These are phyloP conservation scores for Apamea crenata DNA, from an alignment of 2,888 invertebrate species.

Conservation along the genomic window DNA sequence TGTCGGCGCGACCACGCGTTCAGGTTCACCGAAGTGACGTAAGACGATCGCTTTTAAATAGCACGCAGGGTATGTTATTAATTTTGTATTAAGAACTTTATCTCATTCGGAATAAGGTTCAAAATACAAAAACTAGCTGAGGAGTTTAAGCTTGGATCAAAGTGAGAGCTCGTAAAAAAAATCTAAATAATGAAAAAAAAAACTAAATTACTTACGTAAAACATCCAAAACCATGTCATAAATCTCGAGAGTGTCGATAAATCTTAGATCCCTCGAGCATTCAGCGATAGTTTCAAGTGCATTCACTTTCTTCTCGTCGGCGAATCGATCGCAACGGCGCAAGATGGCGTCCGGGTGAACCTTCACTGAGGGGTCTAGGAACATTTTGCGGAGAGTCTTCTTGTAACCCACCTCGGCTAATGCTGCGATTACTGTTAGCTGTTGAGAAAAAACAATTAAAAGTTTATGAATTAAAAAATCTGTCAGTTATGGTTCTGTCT, in stretches of 20 bases:
- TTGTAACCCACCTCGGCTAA: conserved; percentile 89
- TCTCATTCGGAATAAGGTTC: neutral
- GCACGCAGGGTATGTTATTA: neutral
- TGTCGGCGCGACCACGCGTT: neutral
- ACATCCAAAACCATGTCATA: conserved; percentile 88
- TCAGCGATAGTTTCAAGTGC: conserved; percentile 81
- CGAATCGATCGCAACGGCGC: conserved; percentile 88
- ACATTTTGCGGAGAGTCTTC: conserved; percentile 86
- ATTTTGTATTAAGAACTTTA: neutral
- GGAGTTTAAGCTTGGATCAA: neutral
- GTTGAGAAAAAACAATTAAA: conserved; percentile 27
- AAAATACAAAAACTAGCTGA: neutral
- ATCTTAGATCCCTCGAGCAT: conserved; percentile 78
- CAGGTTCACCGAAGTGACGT: neutral
- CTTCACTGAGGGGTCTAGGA: conserved; percentile 89
- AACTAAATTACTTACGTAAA: conserved; percentile 82
- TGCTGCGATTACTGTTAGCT: conserved; percentile 87
- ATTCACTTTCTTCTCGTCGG: conserved; percentile 80
- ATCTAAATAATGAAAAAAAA: neutral
- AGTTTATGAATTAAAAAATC: neutral
- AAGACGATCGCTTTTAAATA: neutral
- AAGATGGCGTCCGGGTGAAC: conserved; percentile 88
- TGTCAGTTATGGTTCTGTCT: neutral
- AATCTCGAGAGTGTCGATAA: conserved; percentile 81
- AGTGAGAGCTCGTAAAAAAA: no score